Evolutionary conservation across 2,888 invertebrate species (phyloP).

Genomic region (Drosophila paracracens): DNA sequence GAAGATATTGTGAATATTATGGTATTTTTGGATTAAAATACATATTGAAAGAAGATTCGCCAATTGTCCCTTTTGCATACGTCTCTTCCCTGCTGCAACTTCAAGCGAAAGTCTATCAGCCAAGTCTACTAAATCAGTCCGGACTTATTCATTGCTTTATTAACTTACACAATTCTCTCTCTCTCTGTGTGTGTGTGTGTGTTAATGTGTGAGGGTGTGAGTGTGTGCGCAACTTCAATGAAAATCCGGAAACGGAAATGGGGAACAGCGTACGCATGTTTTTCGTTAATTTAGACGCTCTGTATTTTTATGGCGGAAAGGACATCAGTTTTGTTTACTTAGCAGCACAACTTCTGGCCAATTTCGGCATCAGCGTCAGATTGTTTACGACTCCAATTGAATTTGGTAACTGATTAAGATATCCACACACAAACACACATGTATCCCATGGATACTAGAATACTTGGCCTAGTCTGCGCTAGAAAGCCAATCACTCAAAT

Average conservation of each 20-base stretch:
- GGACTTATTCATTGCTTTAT: slow-evolving; percentile 58
- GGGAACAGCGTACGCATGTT: slow-evolving; percentile 53
- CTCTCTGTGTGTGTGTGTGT: slow-evolving; percentile 3
- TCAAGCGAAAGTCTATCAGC: slow-evolving; percentile 6
- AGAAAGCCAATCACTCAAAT: slow-evolving; percentile 69
- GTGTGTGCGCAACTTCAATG: slow-evolving; percentile 17
- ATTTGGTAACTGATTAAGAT: slow-evolving; percentile 57
- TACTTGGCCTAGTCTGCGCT: slow-evolving; percentile 33
- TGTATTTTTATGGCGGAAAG: slow-evolving; percentile 48
- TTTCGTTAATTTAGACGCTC: slow-evolving; percentile 61
- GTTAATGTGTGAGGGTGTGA: neutral
- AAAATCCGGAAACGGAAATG: slow-evolving; percentile 69
- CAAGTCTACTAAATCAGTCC: neutral
- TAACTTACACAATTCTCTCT: slow-evolving; percentile 38
- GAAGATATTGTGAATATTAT: slow-evolving; percentile 72
- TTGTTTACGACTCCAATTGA: slow-evolving; percentile 67
- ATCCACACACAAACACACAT: neutral
- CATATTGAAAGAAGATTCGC: slow-evolving; percentile 18
- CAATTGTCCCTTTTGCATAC: neutral
- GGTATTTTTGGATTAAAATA: slow-evolving; percentile 60
- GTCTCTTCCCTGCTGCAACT: neutral
- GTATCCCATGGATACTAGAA: neutral
- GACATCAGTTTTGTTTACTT: slow-evolving; percentile 57
- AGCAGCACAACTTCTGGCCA: slow-evolving; percentile 35
- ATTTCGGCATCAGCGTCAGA: slow-evolving; percentile 59